Evolutionary conservation across 2,113 vertebrate species (phyloP).

Genomic region (Alligator sinensis): DNA sequence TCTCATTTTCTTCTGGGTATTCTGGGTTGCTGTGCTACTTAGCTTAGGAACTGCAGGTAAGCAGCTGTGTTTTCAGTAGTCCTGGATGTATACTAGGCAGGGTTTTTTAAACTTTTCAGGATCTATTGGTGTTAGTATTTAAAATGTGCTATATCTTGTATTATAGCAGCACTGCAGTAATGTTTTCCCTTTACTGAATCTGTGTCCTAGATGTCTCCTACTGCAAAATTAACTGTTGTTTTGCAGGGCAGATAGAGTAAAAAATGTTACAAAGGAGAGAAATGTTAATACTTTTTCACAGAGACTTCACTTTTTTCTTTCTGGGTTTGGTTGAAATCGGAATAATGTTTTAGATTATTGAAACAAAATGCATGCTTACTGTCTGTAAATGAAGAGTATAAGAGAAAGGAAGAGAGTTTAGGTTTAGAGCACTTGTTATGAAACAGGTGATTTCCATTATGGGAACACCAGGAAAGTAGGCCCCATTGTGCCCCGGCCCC

Average conservation of each 20-base stretch:
- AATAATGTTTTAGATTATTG: background rate
- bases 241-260: background rate
- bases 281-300: background rate
- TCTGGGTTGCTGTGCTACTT: conserved; percentile 84
- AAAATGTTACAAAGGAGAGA: background rate
- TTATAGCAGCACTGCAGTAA: background rate
- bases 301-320: background rate
- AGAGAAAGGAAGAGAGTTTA: background rate
- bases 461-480: background rate
- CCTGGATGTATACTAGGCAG: background rate
- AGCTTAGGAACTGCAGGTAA: conserved; percentile 85
- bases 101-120: background rate
- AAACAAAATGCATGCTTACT: background rate
- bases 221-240: background rate
- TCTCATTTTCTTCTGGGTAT: conserved; percentile 81
- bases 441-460: background rate
- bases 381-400: background rate
- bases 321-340: background rate
- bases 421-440: background rate
- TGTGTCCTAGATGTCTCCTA: background rate
- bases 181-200: background rate
- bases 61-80: background rate
- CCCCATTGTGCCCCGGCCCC: background rate
- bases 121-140: background rate
- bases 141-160: background rate